phyloP scores from a whole-genome alignment of 2,888 invertebrate species.

The Apantesis nais region DNA sequence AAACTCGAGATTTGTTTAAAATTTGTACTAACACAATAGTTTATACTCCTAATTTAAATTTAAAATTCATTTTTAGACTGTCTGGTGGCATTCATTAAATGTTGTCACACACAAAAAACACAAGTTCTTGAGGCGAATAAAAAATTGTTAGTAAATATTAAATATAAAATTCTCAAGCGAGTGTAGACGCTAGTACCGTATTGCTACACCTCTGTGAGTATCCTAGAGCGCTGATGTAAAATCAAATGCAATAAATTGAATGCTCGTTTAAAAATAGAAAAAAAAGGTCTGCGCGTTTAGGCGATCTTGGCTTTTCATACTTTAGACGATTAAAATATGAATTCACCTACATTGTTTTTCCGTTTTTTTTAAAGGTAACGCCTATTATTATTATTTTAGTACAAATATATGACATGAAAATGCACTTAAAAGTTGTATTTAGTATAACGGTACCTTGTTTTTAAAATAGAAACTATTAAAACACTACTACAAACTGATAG shows the following conservation, averaged over 20 bases:
- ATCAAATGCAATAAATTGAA: conserved; percentile 57
- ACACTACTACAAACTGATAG: background rate
- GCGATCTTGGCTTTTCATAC: conserved; percentile 8
- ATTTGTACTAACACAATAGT: background rate
- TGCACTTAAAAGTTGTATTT: background rate
- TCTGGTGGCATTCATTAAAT: conserved; percentile 1
- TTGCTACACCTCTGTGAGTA: conserved; percentile 41
- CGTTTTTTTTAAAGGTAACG: background rate
- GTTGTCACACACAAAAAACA: background rate
- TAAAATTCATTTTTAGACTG: conserved; percentile 1
- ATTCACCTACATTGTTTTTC: background rate
- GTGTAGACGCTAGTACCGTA: conserved; percentile 32
- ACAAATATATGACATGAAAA: background rate
- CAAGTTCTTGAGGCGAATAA: background rate
- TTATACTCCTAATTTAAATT: conserved; percentile 11
- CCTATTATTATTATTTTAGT: background rate
- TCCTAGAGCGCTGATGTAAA: conserved; percentile 52
- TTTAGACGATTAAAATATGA: background rate
- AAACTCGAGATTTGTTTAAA: conserved; percentile 8
- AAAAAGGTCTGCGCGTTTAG: conserved; percentile 45
- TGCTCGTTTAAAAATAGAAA: conserved; percentile 52
- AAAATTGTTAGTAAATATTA: background rate
- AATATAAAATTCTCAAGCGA: conserved; percentile 18
- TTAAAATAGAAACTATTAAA: background rate
- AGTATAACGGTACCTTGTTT: background rate